These are phyloP conservation scores for Mormyrops attenuatus DNA, from an alignment of 2,797 vertebrate genomes.

Conservation along the genomic window DNA sequence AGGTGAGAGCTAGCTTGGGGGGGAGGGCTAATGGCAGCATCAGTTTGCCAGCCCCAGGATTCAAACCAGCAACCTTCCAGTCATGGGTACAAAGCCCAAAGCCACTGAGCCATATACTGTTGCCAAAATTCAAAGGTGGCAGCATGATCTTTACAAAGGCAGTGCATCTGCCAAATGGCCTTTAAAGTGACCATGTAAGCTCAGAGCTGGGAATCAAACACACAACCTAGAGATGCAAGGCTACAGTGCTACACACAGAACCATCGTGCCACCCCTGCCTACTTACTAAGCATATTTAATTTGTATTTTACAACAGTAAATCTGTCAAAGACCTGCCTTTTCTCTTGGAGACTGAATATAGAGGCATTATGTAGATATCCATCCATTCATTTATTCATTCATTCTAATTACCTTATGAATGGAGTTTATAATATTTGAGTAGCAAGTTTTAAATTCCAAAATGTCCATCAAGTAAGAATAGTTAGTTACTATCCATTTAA, in stretches of 20 bases:
- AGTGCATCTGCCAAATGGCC: not conserved
- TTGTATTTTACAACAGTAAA: not conserved
- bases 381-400: not conserved
- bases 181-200: not conserved
- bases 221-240: not conserved
- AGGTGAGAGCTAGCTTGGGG: not conserved
- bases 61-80: not conserved
- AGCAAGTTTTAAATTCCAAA: constrained; percentile 28
- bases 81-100: not conserved
- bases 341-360: not conserved
- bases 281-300: not conserved
- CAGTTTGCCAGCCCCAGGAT: not conserved
- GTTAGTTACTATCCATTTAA: constrained; percentile 33
- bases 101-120: not conserved
- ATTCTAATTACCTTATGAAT: constrained; percentile 42
- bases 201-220: not conserved
- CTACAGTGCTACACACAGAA: not conserved
- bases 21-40: not conserved
- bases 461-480: constrained; percentile 37
- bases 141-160: not conserved
- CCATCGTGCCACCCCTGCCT: not conserved
- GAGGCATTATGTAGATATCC: not conserved
- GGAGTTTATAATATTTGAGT: constrained; percentile 36
- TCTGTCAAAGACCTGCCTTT: not conserved
- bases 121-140: not conserved